These are phyloP conservation scores for Zaprionus lachaisei DNA, from an alignment of 1,140 invertebrate species.

Conservation along the genomic window DNA sequence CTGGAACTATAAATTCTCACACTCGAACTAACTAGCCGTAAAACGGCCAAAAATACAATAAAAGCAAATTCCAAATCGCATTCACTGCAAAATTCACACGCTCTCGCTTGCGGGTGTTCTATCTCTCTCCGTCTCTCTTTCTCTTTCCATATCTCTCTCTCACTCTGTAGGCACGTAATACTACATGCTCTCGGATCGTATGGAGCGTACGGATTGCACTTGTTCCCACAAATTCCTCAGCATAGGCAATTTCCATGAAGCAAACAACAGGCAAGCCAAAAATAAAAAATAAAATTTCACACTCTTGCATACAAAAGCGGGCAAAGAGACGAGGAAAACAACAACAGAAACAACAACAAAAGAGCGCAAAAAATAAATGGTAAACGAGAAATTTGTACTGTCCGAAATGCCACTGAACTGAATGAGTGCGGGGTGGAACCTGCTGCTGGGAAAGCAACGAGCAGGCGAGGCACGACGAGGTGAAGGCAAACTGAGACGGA, in stretches of 20 bases:
- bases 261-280: constrained; percentile 33
- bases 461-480: not conserved
- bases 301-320: constrained; percentile 63
- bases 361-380: constrained; percentile 27
- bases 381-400: constrained; percentile 58
- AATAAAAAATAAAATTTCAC: constrained; percentile 69
- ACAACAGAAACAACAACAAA: constrained; percentile 15
- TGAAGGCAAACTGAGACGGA: constrained; percentile 25
- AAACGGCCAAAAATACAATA: not conserved
- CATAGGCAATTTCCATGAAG: constrained; percentile 82
- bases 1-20: not conserved
- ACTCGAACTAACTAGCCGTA: not conserved
- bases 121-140: constrained; percentile 19
- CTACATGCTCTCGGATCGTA: constrained; percentile 33
- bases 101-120: constrained; percentile 68
- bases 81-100: constrained; percentile 66
- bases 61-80: constrained; percentile 14
- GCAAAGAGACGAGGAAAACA: constrained; percentile 22
- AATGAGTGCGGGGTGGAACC: constrained; percentile 34
- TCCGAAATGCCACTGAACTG: constrained; percentile 55
- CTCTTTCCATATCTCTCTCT: constrained; percentile 22
- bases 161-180: constrained; percentile 59
- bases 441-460: constrained; percentile 46
- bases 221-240: constrained; percentile 78
- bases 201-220: constrained; percentile 53